Conservation (phyloP, 2,888 invertebrate genomes). For the Drosophila paramelanica region DNA sequence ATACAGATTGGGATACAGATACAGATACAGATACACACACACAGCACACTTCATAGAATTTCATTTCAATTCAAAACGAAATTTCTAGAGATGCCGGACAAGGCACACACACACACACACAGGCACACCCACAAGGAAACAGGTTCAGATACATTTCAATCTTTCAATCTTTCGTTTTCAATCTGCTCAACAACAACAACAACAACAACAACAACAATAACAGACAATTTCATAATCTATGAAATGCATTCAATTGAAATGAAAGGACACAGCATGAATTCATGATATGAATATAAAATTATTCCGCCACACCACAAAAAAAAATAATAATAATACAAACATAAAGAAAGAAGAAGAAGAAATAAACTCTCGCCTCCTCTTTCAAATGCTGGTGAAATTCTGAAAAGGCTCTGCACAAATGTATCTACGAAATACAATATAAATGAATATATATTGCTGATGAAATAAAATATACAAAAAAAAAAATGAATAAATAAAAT, state of each 20-base stretch:
- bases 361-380: slow-evolving; percentile 8
- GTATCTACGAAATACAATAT: slow-evolving; percentile 6
- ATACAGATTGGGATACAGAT: neutral
- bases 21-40: too few species aligned
- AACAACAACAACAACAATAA: slow-evolving; percentile 29
- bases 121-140: slow-evolving; percentile 28
- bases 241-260: slow-evolving; percentile 75
- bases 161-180: slow-evolving; percentile 70
- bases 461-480: too few species aligned
- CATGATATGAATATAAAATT: slow-evolving; percentile 74
- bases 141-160: slow-evolving; percentile 73
- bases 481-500: neutral
- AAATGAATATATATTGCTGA: neutral
- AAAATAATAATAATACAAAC: neutral
- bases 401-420: neutral
- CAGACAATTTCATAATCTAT: slow-evolving; percentile 40
- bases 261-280: slow-evolving; percentile 65
- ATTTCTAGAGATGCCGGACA: slow-evolving; percentile 40
- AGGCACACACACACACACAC: slow-evolving; percentile 14
- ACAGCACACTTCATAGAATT: slow-evolving; percentile 44
- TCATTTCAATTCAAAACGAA: slow-evolving; percentile 62
- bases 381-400: slow-evolving; percentile 49
- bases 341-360: neutral
- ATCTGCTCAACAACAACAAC: slow-evolving; percentile 53
- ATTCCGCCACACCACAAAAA: slow-evolving; percentile 10